A percentile compares a stretch with the other conserved stretches of the same genome.
These are phyloP conservation scores for Jordanella pulchra DNA, from an alignment of 2,797 vertebrate genomes.

Conservation along the genomic window DNA sequence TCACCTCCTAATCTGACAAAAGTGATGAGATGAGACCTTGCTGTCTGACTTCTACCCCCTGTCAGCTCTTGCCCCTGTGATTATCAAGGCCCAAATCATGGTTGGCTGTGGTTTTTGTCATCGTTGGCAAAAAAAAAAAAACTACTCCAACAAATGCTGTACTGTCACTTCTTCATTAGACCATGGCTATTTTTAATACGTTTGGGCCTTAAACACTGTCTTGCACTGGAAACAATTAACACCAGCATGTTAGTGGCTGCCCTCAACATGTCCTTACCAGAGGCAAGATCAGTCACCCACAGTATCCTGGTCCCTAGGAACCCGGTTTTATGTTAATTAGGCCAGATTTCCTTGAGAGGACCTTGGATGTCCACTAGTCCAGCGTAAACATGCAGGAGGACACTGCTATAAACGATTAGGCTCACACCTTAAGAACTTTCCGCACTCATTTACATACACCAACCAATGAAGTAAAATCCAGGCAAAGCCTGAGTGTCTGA, in stretches of 20 bases:
- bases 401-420: constrained; percentile 58
- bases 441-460: constrained; percentile 53
- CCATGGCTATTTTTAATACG: constrained; percentile 75
- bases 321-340: constrained; percentile 91
- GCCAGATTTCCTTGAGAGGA: constrained; percentile 89
- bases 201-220: constrained; percentile 84
- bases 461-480: constrained; percentile 63
- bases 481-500: constrained; percentile 40
- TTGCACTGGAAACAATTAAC: constrained; percentile 87
- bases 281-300: constrained; percentile 87
- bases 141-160: constrained; percentile 63
- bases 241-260: constrained; percentile 83
- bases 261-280: constrained; percentile 89
- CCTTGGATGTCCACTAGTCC: constrained; percentile 88
- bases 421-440: constrained; percentile 44
- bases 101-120: constrained; percentile 51
- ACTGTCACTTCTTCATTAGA: constrained; percentile 74
- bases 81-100: constrained; percentile 44
- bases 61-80: constrained; percentile 44
- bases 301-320: constrained; percentile 78
- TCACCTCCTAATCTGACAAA: constrained; percentile 64
- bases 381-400: constrained; percentile 83
- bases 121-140: constrained; percentile 59
- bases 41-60: constrained; percentile 45
- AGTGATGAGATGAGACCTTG: constrained; percentile 68